Base-by-base conservation (phyloP, 2,888 invertebrate genomes). In the Psylliodes chrysocephalus region DNA sequence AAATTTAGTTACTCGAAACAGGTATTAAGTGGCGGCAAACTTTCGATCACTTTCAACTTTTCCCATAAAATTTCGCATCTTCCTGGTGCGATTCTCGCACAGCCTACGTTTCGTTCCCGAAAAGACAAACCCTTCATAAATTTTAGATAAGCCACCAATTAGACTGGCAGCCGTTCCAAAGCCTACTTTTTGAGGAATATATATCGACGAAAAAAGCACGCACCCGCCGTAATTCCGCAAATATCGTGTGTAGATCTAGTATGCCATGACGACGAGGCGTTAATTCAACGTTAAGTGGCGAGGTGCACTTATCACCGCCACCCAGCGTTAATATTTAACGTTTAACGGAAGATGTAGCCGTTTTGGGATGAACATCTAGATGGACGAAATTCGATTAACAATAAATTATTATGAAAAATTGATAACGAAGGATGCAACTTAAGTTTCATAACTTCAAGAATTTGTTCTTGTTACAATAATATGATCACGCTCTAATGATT, bases 281-380 rank as follows among this genome's bases (percentile, higher is more conserved):
- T 78, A 78, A 78, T 78, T 78, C 76, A 74, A 69, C 73, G 73
- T 74, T 78, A 79, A 79, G 79, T 79, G 77, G 78, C 69, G 73
- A 77, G 74, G 75, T 75, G 79, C 76, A 80, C 80, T 80, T 80
- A 79, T 80, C 80, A 78, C 78, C 76, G 75, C 75, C 76, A 76
- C 75, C 76, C 79, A 79, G 79, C 76, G 77, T 80, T 79, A 79
- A 80, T 80, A 80, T 80, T 80, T 80, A 80, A 79, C 79, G 74
- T 70, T 49, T 49, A 49, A 49, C 28, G 15, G 30, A 30, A 28
- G 49, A 38, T 10, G 14, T n/a, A n/a, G n/a, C n/a, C n/a, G n/a
- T n/a, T n/a, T n/a, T n/a, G n/a, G n/a, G n/a, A n/a, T n/a, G n/a
- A n/a, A n/a, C n/a, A n/a, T n/a, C n/a, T n/a, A n/a, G n/a, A n/a